Evolutionary conservation across 2,888 invertebrate genomes (phyloP), one percentile per base, ranked within the genome.

Genomic region (Glomeris marginata): DNA sequence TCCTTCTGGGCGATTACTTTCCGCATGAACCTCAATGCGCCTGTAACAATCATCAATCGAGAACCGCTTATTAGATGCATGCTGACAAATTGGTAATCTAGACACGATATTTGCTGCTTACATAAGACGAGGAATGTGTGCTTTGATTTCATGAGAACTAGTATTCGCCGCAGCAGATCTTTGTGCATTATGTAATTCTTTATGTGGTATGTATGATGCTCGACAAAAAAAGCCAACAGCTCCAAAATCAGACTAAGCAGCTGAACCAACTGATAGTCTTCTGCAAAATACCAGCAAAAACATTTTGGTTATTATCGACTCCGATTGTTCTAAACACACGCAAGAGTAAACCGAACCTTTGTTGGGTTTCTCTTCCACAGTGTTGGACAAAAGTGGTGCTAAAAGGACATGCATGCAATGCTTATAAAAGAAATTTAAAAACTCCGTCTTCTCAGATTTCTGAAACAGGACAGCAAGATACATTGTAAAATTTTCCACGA

Each of bases 181-280:
- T 92, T 94, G 73, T 88, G 88, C 64, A 97, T 77, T 69, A 95
- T 85, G 72, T 91, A 95, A 67, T 92, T 92, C 69, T 95, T 94
- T 70, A 97, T 94, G 74, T 97, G 91, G 74, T 91, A 94, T 52
- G 90, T 87, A 73, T 99, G 98, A 74, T 98, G 97, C 68, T 98
- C 97, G 45, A 98, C 92, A 72, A 97, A 99, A 72, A 97, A 99
- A 38, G 94, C 85, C 57, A 98, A 73, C 60, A 99, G 75, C 68
- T 98, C 97, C 61, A 99, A 72, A 56, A 98, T 91, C 58, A 97
- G 76, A 50, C 92, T 90, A 57, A 95, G 73, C 56, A 97, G 75
- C 72, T 97, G 95, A 58, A 95, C 95, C 49, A 91, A 92, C 70
- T 88, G 84, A 68, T 94, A 94, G 69, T 97, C 95, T 70, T 97